A percentile compares a stretch with the other conserved stretches of the same genome.
Conservation (phyloP, 2,113 vertebrate genomes). For the Nettapus auritus region DNA sequence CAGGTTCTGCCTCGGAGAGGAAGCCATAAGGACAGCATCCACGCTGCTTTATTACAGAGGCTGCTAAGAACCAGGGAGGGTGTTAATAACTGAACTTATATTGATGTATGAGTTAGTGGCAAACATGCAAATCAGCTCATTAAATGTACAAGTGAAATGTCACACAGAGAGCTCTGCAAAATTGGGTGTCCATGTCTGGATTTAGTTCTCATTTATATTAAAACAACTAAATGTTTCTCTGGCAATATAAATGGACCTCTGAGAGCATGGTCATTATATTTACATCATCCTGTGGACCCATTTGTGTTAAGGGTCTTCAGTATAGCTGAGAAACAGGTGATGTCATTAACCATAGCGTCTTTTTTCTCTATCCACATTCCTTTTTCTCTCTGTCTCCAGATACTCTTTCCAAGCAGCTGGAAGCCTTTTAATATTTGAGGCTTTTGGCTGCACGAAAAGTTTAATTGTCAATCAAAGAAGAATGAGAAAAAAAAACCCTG, state of each 20-base stretch:
- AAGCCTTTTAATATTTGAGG: not conserved
- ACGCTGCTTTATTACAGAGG: rapidly evolving
- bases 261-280: not conserved
- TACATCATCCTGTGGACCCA: not conserved
- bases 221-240: not conserved
- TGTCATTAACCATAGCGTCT: not conserved
- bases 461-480: not conserved
- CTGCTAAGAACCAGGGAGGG: not conserved
- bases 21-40: not conserved
- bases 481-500: not conserved
- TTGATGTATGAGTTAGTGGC: not conserved
- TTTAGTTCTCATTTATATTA: not conserved
- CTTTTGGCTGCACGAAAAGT: not conserved
- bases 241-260: not conserved
- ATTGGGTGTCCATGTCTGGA: not conserved
- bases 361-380: not conserved
- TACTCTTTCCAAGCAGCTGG: not conserved
- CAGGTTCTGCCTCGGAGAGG: not conserved
- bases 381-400: not conserved
- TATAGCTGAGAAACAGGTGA: not conserved
- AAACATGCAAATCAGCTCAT: slow-evolving; percentile 4
- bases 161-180: not conserved
- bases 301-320: not conserved
- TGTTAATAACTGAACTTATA: not conserved
- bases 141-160: slow-evolving; percentile 1